Evolutionary conservation across 92 coral and sea anemone species (phyloP), one percentile per base, ranked within the genome.

Genomic region (Actinernus sp.): DNA sequence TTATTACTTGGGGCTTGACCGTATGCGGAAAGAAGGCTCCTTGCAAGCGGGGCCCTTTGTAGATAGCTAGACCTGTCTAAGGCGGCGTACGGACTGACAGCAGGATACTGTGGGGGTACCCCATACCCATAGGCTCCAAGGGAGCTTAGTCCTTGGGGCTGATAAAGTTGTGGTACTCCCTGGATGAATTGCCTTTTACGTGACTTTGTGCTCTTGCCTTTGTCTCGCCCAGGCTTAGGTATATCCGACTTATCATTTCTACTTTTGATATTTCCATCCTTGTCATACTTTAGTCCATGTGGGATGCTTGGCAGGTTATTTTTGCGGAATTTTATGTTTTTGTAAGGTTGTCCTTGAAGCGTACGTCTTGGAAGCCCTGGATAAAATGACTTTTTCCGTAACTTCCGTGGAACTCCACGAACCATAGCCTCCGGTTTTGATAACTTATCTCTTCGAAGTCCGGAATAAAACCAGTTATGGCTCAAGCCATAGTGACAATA

Each of bases 121-220:
- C 76, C 68, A 47, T 50, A 79, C 13, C 81, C 58, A 21, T 73
- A 47, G 0, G 76, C 22, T 46, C 78, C 43, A 1, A 71, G 68
- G 52, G 57, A 54, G 9, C 44, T 61, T 4, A 85, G 39, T 3
- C 70, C 44, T 27, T 69, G 79, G 3, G 85, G 82, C 18, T 56
- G 82, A 24, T 58, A 34, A 28, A 45, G 22, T 33, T 85, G 85
- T 2, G 97, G 92, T 26, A 56, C 34, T 12, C 86, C 86, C 11
- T 76, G 83, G 33, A 90, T 90, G 37, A 81, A 76, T 65, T 90
- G 97, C 32, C 97, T 76, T 37, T 90, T 90, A 25, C 45, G 70
- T 1, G 81, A 37, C 13, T 55, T 46, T 12, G 31, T 43, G 12
- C 39, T 57, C 27, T 34, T 83, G 2, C 23, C 32, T 43, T 67